Base-by-base conservation (phyloP, 2,888 invertebrate genomes). In the Watsonalla cultraria region DNA sequence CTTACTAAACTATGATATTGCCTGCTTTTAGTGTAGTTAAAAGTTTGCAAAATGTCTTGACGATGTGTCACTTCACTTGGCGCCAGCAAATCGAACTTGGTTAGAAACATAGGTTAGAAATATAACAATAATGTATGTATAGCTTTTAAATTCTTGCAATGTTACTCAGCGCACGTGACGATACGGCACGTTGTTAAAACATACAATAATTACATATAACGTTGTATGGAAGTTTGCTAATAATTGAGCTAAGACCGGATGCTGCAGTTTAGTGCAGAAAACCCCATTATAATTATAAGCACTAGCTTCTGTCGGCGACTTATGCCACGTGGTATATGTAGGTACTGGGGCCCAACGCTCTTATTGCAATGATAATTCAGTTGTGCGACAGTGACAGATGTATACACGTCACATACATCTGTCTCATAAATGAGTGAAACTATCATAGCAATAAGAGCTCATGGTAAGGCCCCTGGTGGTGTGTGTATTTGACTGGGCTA, bases 81-180 rank as follows among this genome's bases (percentile, higher is more conserved):
- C 79, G 79, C 79, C 78, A 74, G 60, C 57, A 57, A 63, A 65
- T 68, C 57, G 65, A 66, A 62, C 68, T 63, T 64, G 56, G 62
- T 60, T 7, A 15, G 15, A 8, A 49, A 56, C 60, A 59, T 60
- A 54, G 55, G 63, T 66, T 68, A 74, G 68, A n/a, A n/a, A n/a
- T n/a, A n/a, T n/a, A n/a, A 72, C 65, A 65, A 67, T 68, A 69
- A 49, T 49, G 37, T 24, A 47, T 66, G 60, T 62, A 59, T 61
- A 62, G 63, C 62, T 64, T 65, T 65, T 54, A 64, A 70, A 80
- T 78, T 78, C 77, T 69, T 62, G 52, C 53, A 54, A 58, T 61
- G 66, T 79, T 77, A 79, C 72, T 79, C 79, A 77, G 68, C 58
- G 64, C 58, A 62, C 66, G 69, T 68, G 67, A 68, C 70, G 70